Evolutionary conservation across 2,797 vertebrate species (phyloP), one percentile per base, ranked within the genome.

Genomic region (Ibycter americanus): DNA sequence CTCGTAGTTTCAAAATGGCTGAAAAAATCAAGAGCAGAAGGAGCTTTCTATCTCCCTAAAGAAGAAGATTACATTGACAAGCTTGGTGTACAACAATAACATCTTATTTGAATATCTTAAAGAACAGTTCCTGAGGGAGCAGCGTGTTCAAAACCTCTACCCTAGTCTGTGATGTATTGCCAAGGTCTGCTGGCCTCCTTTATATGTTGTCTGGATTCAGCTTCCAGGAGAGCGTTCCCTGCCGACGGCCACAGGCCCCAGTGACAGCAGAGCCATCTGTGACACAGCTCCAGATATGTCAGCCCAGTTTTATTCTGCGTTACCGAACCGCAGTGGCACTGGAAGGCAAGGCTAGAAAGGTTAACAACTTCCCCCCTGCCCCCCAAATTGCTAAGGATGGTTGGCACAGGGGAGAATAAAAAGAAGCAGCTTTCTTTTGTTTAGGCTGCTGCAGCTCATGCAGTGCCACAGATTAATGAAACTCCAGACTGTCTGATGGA

Each of bases 401-500:
- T 49, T 58, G 79, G 61, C 73, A 38, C 17, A 27, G 31, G 6
- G 29, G 38, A 63, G 32, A 63, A 29, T 34, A 58, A 76, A 88
- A n/a, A 2, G 0, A 12, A 67, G 46, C 11, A 7, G 20, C 34
- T 90, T 74, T 27, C 52, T 72, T 36, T 14, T 40, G 18, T 79
- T n/a, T 14, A 11, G 67, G 49, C 84, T 83, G 44, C 44, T 2
- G 0, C 52, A 81, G 52, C 52, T 78, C 58, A 0, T 11, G 58
- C 68, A 31, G 5, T 58, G 55, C 76, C 55, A 47, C 0, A 0
- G 31, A 38, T 92, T 87, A 70, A 87, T 65, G 80, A 34, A 87
- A n/a, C 55, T 87, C 67, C 93, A 83, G 91, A 66, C 83, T 84
- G 80, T 40, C 85, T 89, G 86, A 65, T 87, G 81, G 78, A 77